Evolutionary conservation across 2,888 invertebrate genomes (phyloP).

Genomic region (Temnothorax rugatulus): DNA sequence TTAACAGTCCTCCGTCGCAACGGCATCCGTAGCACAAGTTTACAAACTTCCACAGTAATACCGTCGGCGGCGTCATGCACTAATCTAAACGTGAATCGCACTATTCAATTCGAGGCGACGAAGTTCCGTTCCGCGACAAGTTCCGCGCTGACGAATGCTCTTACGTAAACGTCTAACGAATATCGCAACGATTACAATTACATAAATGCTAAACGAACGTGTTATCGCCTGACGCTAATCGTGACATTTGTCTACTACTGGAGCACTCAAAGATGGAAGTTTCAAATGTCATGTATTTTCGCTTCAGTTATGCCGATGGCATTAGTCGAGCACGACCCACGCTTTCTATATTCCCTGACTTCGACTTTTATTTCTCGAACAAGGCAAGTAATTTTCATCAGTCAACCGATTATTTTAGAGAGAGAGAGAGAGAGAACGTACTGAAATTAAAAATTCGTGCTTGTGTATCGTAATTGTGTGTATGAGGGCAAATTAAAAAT

Average conservation of each 20-base stretch:
- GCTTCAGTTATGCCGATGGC: neutral
- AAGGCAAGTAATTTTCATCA: neutral
- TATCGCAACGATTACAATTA: neutral
- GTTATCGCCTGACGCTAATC: neutral
- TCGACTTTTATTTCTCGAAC: neutral
- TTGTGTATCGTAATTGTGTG: too few species aligned
- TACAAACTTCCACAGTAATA: constrained; percentile 46
- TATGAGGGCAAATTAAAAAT: neutral
- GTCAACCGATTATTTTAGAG: neutral
- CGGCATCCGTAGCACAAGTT: constrained; percentile 45
- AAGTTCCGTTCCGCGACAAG: constrained; percentile 16
- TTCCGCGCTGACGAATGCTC: constrained; percentile 5
- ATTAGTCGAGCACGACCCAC: neutral
- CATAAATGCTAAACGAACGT: neutral
- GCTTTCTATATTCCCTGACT: neutral
- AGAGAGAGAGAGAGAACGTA: neutral
- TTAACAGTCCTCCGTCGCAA: constrained; percentile 35
- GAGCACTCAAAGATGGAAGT: too few species aligned
- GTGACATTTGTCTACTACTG: neutral
- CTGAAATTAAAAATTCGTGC: neutral
- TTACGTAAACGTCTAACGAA: constrained; percentile 31
- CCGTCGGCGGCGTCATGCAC: constrained; percentile 35
- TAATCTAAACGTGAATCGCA: constrained; percentile 50
- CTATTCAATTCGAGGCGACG: constrained; percentile 45
- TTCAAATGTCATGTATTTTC: neutral